Evolutionary conservation across 2,888 invertebrate genomes (phyloP).

Genomic region (Machimus rusticus): DNA sequence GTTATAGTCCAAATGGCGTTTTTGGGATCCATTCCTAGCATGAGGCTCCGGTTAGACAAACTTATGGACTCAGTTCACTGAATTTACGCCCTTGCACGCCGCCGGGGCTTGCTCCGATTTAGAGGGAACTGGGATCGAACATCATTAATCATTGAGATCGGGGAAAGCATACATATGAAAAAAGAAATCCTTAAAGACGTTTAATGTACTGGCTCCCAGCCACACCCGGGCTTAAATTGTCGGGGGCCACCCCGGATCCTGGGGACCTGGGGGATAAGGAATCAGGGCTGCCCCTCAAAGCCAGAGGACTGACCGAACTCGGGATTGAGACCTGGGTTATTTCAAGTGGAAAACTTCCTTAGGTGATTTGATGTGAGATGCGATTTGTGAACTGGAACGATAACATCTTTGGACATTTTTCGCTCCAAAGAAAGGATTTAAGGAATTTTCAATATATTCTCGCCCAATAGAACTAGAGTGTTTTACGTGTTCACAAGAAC

Average conservation of each 20-base stretch:
- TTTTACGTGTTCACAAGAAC: not conserved
- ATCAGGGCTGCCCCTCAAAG: not conserved
- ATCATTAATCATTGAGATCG: slow-evolving; percentile 11
- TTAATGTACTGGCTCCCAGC: not conserved
- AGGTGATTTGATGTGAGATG: slow-evolving; percentile 4
- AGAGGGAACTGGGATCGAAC: not conserved
- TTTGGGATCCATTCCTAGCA: not conserved
- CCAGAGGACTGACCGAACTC: slow-evolving; percentile 3
- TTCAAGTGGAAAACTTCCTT: slow-evolving; percentile 3
- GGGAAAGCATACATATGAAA: not conserved
- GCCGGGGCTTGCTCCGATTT: not conserved
- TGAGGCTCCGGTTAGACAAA: not conserved
- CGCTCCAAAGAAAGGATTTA: not conserved
- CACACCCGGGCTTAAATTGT: not conserved
- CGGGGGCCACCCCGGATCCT: not conserved
- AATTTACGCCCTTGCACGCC: not conserved
- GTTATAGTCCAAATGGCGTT: not conserved
- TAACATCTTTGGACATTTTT: not conserved
- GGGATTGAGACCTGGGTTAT: not conserved
- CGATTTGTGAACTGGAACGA: slow-evolving; percentile 11
- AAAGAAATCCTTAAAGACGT: not conserved
- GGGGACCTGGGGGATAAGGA: not conserved
- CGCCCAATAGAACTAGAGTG: not conserved
- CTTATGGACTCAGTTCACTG: not conserved
- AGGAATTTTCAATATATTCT: not conserved